Percentiles rank a stretch among this genome's conserved stretches.
phyloP scores from a whole-genome alignment of 2,888 invertebrate species.

The Achlya flavicornis region DNA sequence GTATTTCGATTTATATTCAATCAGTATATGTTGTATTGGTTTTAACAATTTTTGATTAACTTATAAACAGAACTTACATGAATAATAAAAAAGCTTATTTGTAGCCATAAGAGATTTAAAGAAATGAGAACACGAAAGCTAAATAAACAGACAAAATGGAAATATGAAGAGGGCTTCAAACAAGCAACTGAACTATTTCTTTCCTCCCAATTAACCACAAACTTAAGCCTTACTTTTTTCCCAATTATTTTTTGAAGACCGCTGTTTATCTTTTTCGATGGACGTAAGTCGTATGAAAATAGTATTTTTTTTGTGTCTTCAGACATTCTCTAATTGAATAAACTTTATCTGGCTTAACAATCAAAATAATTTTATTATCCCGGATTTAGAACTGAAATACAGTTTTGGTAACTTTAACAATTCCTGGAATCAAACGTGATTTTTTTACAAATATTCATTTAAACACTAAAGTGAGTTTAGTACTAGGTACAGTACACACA shows the following conservation, averaged over 20 bases:
- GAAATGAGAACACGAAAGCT: not conserved
- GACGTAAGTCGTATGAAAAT: not conserved
- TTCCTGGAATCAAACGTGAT: too few species aligned
- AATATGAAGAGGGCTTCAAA: not conserved
- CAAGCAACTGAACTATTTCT: not conserved
- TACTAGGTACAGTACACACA: too few species aligned
- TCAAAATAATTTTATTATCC: too few species aligned
- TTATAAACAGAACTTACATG: too few species aligned
- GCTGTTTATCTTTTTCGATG: not conserved
- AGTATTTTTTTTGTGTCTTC: not conserved
- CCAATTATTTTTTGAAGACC: constrained; percentile 3
- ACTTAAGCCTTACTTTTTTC: not conserved
- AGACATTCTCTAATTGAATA: not conserved
- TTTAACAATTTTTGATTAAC: too few species aligned
- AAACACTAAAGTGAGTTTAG: too few species aligned
- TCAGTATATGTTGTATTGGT: too few species aligned
- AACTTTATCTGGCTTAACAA: too few species aligned
- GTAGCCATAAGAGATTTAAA: not conserved
- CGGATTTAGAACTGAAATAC: too few species aligned
- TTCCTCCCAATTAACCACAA: not conserved
- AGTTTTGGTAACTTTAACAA: too few species aligned
- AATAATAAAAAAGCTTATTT: not conserved
- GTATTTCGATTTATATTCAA: too few species aligned
- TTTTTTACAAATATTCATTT: too few species aligned
- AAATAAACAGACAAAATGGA: not conserved